Evolutionary conservation across 2,113 vertebrate genomes (phyloP).

Genomic region (Scomber scombrus): DNA sequence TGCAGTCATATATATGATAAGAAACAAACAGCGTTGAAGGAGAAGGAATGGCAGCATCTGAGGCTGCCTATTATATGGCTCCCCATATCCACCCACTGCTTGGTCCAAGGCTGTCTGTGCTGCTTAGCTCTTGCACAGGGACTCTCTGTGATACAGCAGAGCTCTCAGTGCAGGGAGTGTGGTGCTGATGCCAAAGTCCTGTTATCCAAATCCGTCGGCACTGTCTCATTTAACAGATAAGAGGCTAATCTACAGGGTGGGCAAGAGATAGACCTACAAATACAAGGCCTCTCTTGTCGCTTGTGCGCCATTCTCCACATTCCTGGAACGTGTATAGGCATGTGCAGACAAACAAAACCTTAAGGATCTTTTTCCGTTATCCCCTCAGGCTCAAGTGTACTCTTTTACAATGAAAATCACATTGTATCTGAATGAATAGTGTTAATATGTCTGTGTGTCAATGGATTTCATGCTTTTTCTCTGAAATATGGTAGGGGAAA

Average conservation of each 20-base stretch:
- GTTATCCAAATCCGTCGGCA: constrained; percentile 80
- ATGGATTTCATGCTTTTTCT: background rate
- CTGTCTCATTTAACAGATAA: constrained; percentile 84
- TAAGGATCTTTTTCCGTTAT: constrained; percentile 51
- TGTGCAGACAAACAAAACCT: constrained; percentile 76
- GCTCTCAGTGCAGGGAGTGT: constrained; percentile 61
- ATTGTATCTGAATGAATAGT: constrained; percentile 34
- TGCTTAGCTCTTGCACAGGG: constrained; percentile 61
- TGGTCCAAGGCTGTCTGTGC: constrained; percentile 76
- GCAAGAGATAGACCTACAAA: constrained; percentile 73
- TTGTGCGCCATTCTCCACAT: constrained; percentile 70
- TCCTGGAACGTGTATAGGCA: constrained; percentile 78
- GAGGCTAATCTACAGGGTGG: constrained; percentile 80
- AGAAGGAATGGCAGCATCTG: constrained; percentile 52
- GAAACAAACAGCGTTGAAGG: constrained; percentile 33
- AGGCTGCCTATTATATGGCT: constrained; percentile 68
- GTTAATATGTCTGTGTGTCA: constrained; percentile 8
- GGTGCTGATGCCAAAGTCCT: constrained; percentile 72
- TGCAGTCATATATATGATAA: constrained; percentile 48
- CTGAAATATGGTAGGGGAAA: constrained; percentile 11
- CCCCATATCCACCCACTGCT: constrained; percentile 67
- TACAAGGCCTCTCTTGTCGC: constrained; percentile 80
- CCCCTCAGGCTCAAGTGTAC: constrained; percentile 29
- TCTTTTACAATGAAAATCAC: constrained; percentile 41
- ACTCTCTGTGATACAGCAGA: constrained; percentile 65